A percentile compares a stretch with the other conserved stretches of the same genome.
Evolutionary conservation across 2,797 vertebrate genomes (phyloP).

Genomic region (Okamejei kenojei): DNA sequence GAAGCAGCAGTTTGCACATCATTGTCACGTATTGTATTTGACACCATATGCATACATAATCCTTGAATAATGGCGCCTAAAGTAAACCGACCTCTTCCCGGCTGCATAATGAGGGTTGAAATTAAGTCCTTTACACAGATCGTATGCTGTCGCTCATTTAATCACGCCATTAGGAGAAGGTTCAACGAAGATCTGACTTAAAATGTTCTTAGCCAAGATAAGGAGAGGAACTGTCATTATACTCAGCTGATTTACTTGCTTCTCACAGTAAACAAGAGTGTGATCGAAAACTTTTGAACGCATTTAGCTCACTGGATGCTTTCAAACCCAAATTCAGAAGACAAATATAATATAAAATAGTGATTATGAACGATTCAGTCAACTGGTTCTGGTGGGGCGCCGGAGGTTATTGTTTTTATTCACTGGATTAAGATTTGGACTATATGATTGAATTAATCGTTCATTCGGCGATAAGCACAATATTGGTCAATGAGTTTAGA

Average conservation of each 20-base stretch:
- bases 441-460: neutral
- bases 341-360: neutral
- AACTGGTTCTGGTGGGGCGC: neutral
- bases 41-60: conserved; percentile 43
- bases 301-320: neutral
- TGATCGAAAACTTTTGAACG: conserved; percentile 3
- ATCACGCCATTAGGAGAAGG: conserved; percentile 13
- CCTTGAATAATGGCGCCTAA: conserved; percentile 35
- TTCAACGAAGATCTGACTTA: neutral
- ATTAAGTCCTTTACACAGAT: conserved; percentile 20
- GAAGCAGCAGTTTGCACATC: conserved; percentile 40
- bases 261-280: neutral
- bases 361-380: neutral
- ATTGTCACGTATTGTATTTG: conserved; percentile 45
- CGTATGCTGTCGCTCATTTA: conserved; percentile 13
- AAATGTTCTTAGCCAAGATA: neutral
- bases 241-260: neutral
- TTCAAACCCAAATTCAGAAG: neutral
- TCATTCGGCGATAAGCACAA: neutral
- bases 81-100: conserved; percentile 35
- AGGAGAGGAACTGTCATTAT: conserved; percentile 17
- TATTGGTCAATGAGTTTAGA: neutral
- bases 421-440: neutral
- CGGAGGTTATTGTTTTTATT: neutral
- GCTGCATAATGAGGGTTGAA: conserved; percentile 25